phyloP scores from a whole-genome alignment of 2,888 invertebrate genomes.

The Bugulina stolonifera region DNA sequence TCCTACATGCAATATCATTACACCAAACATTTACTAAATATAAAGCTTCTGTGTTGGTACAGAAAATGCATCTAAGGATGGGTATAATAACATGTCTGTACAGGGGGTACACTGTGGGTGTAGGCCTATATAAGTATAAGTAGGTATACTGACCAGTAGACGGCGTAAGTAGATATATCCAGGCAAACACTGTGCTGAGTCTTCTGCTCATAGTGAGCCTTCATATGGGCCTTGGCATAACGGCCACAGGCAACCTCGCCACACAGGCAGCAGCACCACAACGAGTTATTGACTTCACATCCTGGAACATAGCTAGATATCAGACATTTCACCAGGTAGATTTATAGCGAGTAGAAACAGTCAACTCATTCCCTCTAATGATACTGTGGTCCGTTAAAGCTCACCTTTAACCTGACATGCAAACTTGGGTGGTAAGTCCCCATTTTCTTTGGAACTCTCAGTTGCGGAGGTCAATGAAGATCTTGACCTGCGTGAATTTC shows the following conservation, averaged over 20 bases:
- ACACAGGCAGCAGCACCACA: constrained; percentile 22
- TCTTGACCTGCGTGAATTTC: background rate
- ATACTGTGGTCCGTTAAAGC: too few relatives aligned
- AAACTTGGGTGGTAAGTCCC: background rate
- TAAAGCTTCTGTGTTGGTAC: too few relatives aligned
- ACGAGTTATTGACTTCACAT: constrained; percentile 1
- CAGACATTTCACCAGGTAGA: too few relatives aligned
- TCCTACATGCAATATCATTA: too few relatives aligned
- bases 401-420: constrained; percentile 13
- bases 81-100: too few relatives aligned
- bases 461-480: background rate
- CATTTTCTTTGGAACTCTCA: background rate
- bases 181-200: constrained; percentile 68
- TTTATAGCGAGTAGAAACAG: too few relatives aligned
- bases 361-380: too few relatives aligned
- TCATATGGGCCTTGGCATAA: constrained; percentile 70
- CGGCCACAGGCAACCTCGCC: constrained; percentile 41
- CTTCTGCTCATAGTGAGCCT: constrained; percentile 63
- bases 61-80: too few relatives aligned
- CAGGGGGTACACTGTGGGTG: too few relatives aligned
- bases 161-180: constrained; percentile 68
- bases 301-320: background rate
- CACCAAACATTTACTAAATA: too few relatives aligned
- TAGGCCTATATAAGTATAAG: too few relatives aligned
- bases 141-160: constrained; percentile 67